phyloP scores from a whole-genome alignment of 2,113 vertebrate genomes.

The Scartelaos histophorus region DNA sequence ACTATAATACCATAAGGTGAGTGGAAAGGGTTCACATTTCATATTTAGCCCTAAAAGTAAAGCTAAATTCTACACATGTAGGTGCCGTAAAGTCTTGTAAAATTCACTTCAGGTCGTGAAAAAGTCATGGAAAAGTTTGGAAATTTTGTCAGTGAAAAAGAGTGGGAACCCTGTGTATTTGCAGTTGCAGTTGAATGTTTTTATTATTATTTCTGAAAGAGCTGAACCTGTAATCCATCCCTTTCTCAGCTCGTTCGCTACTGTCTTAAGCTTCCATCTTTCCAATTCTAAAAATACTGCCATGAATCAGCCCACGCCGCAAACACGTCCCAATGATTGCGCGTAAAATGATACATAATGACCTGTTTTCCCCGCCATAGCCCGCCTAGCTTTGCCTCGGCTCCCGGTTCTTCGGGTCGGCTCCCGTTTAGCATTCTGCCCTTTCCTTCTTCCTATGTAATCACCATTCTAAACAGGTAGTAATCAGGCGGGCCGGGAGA shows the following conservation, averaged over 20 bases:
- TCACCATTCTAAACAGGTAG: constrained; percentile 49
- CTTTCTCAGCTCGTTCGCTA: not conserved
- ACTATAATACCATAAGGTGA: too few species aligned
- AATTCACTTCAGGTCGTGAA: too few species aligned
- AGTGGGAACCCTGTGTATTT: too few species aligned
- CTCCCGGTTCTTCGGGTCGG: not conserved
- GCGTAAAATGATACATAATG: constrained; percentile 3
- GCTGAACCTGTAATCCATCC: too few species aligned
- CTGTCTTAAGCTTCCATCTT: not conserved
- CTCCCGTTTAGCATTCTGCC: constrained; percentile 14
- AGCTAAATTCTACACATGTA: too few species aligned
- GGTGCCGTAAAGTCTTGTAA: too few species aligned
- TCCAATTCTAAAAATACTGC: not conserved
- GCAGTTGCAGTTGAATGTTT: too few species aligned
- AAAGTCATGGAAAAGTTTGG: too few species aligned
- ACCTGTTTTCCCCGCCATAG: constrained; percentile 2
- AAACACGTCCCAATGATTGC: not conserved
- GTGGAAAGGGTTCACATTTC: too few species aligned
- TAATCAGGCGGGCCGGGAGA: constrained; percentile 42
- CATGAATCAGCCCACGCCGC: not conserved
- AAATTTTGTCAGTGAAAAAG: too few species aligned
- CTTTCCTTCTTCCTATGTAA: constrained; percentile 28
- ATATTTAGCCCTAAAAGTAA: too few species aligned
- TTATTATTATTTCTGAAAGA: too few species aligned
- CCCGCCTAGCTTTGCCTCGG: not conserved